A percentile compares a stretch with the other conserved stretches of the same genome.
Conservation (phyloP, 2,888 invertebrate genomes). For the Schrankia costaestrigalis region DNA sequence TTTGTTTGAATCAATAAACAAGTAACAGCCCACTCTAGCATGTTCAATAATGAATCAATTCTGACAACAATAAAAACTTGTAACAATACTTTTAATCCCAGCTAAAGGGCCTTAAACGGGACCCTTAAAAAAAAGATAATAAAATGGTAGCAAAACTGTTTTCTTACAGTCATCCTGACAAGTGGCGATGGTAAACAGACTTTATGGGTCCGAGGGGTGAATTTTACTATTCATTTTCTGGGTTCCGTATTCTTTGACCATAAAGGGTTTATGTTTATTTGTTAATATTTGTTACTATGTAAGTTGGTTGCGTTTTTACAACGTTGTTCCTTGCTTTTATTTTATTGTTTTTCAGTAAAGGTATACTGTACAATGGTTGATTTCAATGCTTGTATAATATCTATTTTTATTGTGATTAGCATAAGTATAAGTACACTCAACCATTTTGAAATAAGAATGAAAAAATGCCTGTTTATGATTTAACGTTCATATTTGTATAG, state of each 20-base stretch:
- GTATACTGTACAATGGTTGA: too few species aligned
- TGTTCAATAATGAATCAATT: constrained; percentile 34
- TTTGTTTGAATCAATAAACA: constrained; percentile 10
- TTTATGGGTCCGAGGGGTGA: constrained; percentile 59
- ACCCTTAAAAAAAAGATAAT: constrained; percentile 42
- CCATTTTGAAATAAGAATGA: too few species aligned
- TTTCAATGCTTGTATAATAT: too few species aligned
- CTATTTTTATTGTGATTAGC: too few species aligned
- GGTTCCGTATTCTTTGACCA: constrained; percentile 17
- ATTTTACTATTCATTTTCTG: constrained; percentile 54
- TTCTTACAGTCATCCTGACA: constrained; percentile 62
- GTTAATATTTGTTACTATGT: neutral
- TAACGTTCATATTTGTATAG: too few species aligned
- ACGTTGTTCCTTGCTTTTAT: too few species aligned
- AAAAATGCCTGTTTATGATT: too few species aligned
- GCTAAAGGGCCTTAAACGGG: constrained; percentile 37
- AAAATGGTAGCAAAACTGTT: constrained; percentile 54
- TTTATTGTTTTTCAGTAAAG: too few species aligned
- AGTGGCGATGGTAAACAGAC: constrained; percentile 64
- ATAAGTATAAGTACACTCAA: too few species aligned
- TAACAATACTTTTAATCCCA: constrained; percentile 39
- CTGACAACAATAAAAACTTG: constrained; percentile 31
- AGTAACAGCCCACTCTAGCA: constrained; percentile 19
- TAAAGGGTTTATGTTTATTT: constrained; percentile 1
- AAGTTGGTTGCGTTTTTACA: too few species aligned